Base-by-base conservation (phyloP, 2,113 vertebrate species). In the Vidua macroura region DNA sequence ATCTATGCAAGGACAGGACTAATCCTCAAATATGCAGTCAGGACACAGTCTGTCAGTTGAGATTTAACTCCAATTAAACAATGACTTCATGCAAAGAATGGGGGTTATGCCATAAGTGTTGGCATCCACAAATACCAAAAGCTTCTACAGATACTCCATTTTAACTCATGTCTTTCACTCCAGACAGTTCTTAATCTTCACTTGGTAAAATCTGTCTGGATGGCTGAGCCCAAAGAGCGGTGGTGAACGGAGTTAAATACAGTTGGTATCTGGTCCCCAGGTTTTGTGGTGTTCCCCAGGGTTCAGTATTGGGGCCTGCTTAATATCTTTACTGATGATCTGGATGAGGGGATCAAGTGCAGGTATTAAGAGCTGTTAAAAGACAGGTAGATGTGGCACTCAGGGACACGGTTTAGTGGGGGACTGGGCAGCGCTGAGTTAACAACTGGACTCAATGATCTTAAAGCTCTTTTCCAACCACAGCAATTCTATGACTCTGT, bases 11-110 rank as follows among this genome's bases (percentile, higher is more conserved):
- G 35, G 66, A 81, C 21, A 89, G 77, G 41, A 69, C 24, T 44
- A 89, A 58, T 55, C 33, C 41, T 82, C 63, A 44, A 75, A 89
- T 85, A 39, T 10, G 20, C 23, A 27, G 46, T n/a, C 78, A 79
- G 66, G 55, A 92, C 86, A 46, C 70, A 48, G 28, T 33, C 59
- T 82, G 81, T 59, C 88, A 80, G 72, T 1, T 79, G 77, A 91
- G 66, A 79, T 87, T 78, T 75, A 86, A 92, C 64, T 92, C 56
- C 21, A 86, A 55, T 82, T 64, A 84, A 91, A 75, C 37, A 79
- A 58, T 0, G 0, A 33, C 56, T 88, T 69, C 76, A 64, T 69
- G 41, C 62, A 87, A 53, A 94, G 70, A 84, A 72, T 17, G 8
- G 23, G 25, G 49, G 46, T 82, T 85, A 69, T 2, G 20, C 72